phyloP scores from a whole-genome alignment of 2,113 vertebrate species.

The Ciconia stormi region DNA sequence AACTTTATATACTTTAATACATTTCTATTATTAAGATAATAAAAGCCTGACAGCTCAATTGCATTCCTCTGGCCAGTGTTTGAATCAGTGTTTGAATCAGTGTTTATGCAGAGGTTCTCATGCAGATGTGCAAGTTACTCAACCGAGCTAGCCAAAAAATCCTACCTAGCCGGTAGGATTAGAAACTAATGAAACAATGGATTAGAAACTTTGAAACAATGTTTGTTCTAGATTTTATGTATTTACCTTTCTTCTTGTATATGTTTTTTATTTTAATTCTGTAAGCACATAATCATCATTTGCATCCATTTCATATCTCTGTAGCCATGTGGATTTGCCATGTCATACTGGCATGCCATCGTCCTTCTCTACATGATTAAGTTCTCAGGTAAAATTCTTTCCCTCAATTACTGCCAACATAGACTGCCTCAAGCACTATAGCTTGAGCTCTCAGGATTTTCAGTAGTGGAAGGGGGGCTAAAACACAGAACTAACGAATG shows the following conservation, averaged over 20 bases:
- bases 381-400: neutral
- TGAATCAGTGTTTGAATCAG: neutral
- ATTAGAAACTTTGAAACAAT: neutral
- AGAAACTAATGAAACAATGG: neutral
- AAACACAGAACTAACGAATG: neutral
- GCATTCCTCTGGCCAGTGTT: neutral
- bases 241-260: neutral
- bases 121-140: neutral
- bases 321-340: neutral
- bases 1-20: neutral
- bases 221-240: neutral
- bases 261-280: neutral
- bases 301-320: neutral
- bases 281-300: neutral
- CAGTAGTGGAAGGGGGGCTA: neutral
- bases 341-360: neutral
- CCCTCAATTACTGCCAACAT: neutral
- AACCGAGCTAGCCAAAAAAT: neutral
- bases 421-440: neutral
- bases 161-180: neutral
- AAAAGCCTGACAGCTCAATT: neutral
- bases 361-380: neutral
- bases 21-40: neutral
- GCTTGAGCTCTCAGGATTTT: neutral
- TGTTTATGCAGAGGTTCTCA: neutral